Conservation (phyloP, 1,140 invertebrate species). For the Eurosta solidaginis region DNA sequence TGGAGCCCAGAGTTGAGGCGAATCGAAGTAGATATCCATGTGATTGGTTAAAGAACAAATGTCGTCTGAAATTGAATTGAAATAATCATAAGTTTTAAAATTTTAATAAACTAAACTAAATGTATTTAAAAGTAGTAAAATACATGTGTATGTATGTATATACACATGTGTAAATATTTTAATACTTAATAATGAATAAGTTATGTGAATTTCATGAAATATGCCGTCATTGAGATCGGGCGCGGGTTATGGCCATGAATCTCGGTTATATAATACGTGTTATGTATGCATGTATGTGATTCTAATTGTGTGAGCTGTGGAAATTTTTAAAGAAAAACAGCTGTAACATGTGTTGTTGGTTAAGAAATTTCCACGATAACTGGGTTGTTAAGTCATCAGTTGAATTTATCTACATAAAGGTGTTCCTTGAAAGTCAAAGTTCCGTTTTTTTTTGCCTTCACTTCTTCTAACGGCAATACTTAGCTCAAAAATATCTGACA, state of each 20-base stretch:
- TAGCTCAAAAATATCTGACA: no score
- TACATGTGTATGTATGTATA: neutral
- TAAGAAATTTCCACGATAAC: neutral
- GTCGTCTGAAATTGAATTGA: constrained; percentile 27
- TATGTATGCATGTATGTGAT: neutral
- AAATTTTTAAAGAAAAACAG: neutral
- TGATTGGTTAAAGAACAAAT: constrained; percentile 22
- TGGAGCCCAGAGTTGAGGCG: constrained; percentile 26
- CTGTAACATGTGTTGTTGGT: neutral
- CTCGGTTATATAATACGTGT: neutral
- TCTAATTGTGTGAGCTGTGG: neutral
- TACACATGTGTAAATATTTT: neutral
- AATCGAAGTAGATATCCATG: constrained; percentile 32
- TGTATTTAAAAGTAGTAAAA: no score
- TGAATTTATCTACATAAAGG: no score
- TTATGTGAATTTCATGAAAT: neutral
- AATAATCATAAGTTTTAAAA: no score
- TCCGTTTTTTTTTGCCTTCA: no score
- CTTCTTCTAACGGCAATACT: no score
- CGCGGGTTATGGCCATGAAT: neutral
- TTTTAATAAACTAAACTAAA: no score
- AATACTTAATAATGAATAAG: constrained; percentile 14
- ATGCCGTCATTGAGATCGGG: neutral
- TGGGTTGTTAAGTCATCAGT: neutral
- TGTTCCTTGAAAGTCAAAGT: no score